phyloP scores from a whole-genome alignment of 2,888 invertebrate genomes.

The Netelia virgata region DNA sequence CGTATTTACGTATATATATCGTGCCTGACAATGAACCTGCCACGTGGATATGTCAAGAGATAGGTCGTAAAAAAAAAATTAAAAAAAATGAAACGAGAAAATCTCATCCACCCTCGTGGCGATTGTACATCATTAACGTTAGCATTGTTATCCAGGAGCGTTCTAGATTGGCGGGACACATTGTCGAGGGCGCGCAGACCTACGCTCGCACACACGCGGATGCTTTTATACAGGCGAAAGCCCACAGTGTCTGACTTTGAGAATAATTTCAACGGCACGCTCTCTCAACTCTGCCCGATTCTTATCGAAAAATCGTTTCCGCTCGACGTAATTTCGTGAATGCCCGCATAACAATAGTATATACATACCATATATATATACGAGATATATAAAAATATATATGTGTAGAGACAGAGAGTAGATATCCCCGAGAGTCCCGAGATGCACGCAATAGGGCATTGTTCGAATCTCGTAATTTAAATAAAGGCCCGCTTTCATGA shows the following conservation, averaged over 20 bases:
- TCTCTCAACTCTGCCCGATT: constrained; percentile 31
- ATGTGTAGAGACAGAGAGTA: background rate
- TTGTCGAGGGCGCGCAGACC: background rate
- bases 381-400: background rate
- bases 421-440: constrained; percentile 19
- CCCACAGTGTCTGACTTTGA: constrained; percentile 10
- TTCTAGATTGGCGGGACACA: constrained; percentile 41
- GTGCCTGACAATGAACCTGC: constrained; percentile 48
- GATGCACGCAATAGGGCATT: constrained; percentile 40
- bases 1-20: background rate
- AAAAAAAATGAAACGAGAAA: background rate
- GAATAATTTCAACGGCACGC: constrained; percentile 38
- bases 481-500: constrained; percentile 27
- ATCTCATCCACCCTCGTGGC: constrained; percentile 19
- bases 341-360: background rate
- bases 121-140: constrained; percentile 40
- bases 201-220: background rate
- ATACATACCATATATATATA: background rate
- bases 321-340: constrained; percentile 53
- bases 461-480: constrained; percentile 47
- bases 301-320: constrained; percentile 58
- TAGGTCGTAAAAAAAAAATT: background rate
- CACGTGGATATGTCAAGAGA: background rate
- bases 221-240: background rate
- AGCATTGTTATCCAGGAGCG: constrained; percentile 41